A percentile compares a stretch with the other conserved stretches of the same genome.
Conservation (phyloP, 2,888 invertebrate genomes). For the Agrotis clavis region DNA sequence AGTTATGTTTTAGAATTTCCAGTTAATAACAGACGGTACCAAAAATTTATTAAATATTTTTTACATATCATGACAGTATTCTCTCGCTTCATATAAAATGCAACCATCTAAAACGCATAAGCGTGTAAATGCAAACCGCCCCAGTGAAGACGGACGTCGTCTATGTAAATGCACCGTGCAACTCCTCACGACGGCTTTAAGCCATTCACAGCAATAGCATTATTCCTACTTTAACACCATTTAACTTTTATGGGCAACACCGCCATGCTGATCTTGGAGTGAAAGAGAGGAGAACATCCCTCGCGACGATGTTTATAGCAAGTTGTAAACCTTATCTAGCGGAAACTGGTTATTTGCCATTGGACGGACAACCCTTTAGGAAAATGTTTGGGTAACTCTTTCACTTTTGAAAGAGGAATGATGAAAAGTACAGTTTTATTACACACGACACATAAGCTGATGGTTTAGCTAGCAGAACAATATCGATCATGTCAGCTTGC, state of each 20-base stretch:
- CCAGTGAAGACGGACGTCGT: neutral
- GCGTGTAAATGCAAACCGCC: slow-evolving; percentile 13
- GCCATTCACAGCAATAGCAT: slow-evolving; percentile 53
- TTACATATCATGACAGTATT: neutral
- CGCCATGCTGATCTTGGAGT: slow-evolving; percentile 16
- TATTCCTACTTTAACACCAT: slow-evolving; percentile 59
- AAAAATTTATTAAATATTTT: neutral
- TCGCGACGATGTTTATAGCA: slow-evolving; percentile 34
- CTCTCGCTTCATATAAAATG: neutral
- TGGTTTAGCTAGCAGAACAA: no score
- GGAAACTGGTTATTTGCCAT: slow-evolving; percentile 42
- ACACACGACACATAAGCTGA: no score
- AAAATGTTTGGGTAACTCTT: neutral
- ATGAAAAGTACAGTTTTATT: neutral
- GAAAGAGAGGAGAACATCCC: slow-evolving; percentile 35
- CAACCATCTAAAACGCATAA: slow-evolving; percentile 1
- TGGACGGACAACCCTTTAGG: slow-evolving; percentile 13
- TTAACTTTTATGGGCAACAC: slow-evolving; percentile 55
- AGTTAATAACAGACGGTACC: neutral
- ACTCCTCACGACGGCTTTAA: slow-evolving; percentile 34
- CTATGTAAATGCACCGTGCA: slow-evolving; percentile 53
- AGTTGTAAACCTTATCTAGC: slow-evolving; percentile 51
- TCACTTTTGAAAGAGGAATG: neutral
- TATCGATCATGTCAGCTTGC: no score
- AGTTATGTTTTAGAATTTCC: no score